Evolutionary conservation across 2,888 invertebrate genomes (phyloP), one percentile per base, ranked within the genome.

Genomic region (Tetragonisca angustula): DNA sequence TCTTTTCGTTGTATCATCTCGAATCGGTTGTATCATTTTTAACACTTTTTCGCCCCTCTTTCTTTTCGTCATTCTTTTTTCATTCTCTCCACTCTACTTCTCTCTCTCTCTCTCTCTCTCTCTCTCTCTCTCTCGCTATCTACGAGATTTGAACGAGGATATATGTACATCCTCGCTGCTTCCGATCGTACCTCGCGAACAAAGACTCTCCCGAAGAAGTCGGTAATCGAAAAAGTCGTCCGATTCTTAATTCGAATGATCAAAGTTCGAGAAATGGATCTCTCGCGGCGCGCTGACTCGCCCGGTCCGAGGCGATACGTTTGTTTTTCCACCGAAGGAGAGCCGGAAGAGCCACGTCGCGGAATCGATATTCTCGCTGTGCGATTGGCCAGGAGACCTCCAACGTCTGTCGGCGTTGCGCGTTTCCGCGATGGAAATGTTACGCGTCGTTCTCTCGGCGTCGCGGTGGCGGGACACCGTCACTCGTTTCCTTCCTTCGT

Each of bases 351-450:
- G 43, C 43, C 19, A 13, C 68, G 19, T 2, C 11, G 67, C 62
- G n/a, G 43, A 71, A 64, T 65, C 56, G 56, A 36, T 49, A n/a
- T 49, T 56, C 64, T 81, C 56, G 74, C 71, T 68, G 82, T 68
- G 67, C 67, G 78, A 82, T 84, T 15, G 62, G 27, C 61, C 49
- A 64, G 19, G 56, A 50, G 56, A 54, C n/a, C n/a, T 0, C 1
- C 9, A 11, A 43, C n/a, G 56, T 65, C 2, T 6, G 43, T 61
- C 61, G 52, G 70, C 36, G 9, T 68, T 5, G 36, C 17, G 13
- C 4, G 19, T 32, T 49, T 19, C 24, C 36, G 24, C 69, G 74
- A 72, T 21, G 54, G 32, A 68, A 24, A 19, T 59, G 67, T 65
- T 78, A 32, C 65, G 19, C 64, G 52, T 54, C 61, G 54, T 62